Conservation (phyloP, 2,113 vertebrate genomes). For the Rhipidura dahli region DNA sequence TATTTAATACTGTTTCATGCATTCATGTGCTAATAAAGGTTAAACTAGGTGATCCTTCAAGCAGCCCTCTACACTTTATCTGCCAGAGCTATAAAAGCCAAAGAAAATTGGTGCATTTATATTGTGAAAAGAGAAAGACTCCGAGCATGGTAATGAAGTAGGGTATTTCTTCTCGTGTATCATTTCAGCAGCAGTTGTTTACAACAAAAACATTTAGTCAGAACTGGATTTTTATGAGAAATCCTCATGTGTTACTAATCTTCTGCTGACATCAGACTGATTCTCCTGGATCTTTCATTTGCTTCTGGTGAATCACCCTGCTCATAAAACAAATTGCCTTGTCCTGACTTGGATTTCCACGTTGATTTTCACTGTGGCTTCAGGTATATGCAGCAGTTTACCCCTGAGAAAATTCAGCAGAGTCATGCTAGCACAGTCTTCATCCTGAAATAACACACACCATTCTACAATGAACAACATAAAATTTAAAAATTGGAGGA, state of each 20-base stretch:
- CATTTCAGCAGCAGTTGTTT: conserved; percentile 52
- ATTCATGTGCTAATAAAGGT: conserved; percentile 55
- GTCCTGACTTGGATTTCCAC: conserved; percentile 18
- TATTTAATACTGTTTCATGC: conserved; percentile 35
- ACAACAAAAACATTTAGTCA: conserved; percentile 56
- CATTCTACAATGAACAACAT: not conserved
- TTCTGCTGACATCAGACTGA: conserved; percentile 52
- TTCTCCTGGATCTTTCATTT: conserved; percentile 46
- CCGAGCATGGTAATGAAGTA: not conserved
- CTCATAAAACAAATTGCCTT: conserved; percentile 51
- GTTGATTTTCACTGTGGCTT: conserved; percentile 13
- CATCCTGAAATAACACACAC: not conserved
- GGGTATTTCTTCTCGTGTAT: not conserved
- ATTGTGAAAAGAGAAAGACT: conserved; percentile 15
- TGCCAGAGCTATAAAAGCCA: conserved; percentile 20
- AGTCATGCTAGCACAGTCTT: not conserved
- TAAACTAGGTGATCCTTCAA: conserved; percentile 26
- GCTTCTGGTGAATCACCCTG: conserved; percentile 40
- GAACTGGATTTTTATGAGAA: conserved; percentile 61
- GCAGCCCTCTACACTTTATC: not conserved
- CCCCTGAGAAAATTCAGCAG: conserved; percentile 9
- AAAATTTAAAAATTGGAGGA: not conserved
- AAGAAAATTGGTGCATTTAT: conserved; percentile 41
- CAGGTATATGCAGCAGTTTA: not conserved
- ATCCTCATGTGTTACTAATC: conserved; percentile 51